These are phyloP conservation scores for Subacronicta megacephala DNA, from an alignment of 2,888 invertebrate species.

Conservation along the genomic window DNA sequence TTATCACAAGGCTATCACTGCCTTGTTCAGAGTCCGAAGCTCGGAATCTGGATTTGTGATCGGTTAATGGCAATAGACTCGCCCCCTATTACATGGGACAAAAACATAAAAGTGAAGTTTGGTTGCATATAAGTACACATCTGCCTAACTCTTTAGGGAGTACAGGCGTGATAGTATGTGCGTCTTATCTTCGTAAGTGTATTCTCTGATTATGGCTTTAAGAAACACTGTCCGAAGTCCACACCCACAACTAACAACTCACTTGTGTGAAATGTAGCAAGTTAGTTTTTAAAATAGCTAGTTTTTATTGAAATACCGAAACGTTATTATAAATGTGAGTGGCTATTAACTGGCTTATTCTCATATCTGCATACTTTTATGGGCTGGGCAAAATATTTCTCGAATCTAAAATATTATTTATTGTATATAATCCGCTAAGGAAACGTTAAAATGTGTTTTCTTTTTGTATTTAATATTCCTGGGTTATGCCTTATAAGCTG, in stretches of 20 bases:
- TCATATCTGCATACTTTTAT: conserved; percentile 14
- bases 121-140: too few relatives aligned
- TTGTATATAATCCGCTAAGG: not conserved
- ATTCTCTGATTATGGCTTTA: too few relatives aligned
- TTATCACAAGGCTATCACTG: too few relatives aligned
- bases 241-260: not conserved
- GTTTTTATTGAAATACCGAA: conserved; percentile 24
- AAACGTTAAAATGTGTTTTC: not conserved
- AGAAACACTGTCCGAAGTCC: conserved; percentile 8
- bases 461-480: not conserved
- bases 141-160: too few relatives aligned
- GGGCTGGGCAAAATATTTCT: conserved; percentile 7
- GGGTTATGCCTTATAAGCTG: not conserved
- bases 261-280: not conserved
- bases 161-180: too few relatives aligned
- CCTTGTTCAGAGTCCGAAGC: too few relatives aligned
- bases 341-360: conserved; percentile 11
- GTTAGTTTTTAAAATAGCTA: conserved; percentile 10
- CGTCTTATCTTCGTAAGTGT: too few relatives aligned
- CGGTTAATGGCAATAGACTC: too few relatives aligned
- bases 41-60: too few relatives aligned
- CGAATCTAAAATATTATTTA: conserved; percentile 8
- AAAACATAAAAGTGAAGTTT: too few relatives aligned
- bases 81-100: too few relatives aligned
- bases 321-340: conserved; percentile 7